Evolutionary conservation across 2,888 invertebrate genomes (phyloP).

Genomic region (Hydrotaea cyrtoneurina): DNA sequence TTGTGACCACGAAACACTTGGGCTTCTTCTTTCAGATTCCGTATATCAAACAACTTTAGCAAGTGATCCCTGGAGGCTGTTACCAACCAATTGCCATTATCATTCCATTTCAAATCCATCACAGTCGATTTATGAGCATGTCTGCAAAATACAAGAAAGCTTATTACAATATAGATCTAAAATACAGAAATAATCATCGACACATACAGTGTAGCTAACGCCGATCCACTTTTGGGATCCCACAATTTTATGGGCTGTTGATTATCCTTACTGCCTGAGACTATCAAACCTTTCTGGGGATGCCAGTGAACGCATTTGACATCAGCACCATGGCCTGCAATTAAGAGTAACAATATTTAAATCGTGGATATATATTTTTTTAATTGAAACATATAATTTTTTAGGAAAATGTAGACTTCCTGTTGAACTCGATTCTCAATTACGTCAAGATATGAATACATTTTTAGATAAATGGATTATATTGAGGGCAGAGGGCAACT

Average conservation of each 20-base stretch:
- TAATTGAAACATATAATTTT: no score
- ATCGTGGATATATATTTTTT: no score
- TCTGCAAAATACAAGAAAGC: constrained; percentile 79
- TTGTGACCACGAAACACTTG: constrained; percentile 99
- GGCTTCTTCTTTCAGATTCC: constrained; percentile 96
- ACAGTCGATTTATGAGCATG: constrained; percentile 99
- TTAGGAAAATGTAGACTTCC: no score
- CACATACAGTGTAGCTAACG: constrained; percentile 94
- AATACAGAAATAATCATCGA: neutral
- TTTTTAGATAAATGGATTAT: no score
- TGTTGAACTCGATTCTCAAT: no score
- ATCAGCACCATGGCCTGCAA: constrained; percentile 95
- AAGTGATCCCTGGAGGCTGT: constrained; percentile 99
- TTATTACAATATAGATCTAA: no score
- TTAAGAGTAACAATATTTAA: no score
- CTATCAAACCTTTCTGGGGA: constrained; percentile 97
- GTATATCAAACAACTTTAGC: constrained; percentile 97
- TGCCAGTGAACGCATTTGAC: constrained; percentile 99
- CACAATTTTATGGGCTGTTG: constrained; percentile 99
- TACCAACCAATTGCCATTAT: constrained; percentile 99
- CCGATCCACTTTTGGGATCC: constrained; percentile 98
- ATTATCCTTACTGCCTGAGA: constrained; percentile 99
- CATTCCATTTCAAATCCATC: constrained; percentile 99
- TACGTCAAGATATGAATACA: no score
- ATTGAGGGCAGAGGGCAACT: no score